phyloP scores from a whole-genome alignment of 2,113 vertebrate genomes.

The Pyxicephalus adspersus region DNA sequence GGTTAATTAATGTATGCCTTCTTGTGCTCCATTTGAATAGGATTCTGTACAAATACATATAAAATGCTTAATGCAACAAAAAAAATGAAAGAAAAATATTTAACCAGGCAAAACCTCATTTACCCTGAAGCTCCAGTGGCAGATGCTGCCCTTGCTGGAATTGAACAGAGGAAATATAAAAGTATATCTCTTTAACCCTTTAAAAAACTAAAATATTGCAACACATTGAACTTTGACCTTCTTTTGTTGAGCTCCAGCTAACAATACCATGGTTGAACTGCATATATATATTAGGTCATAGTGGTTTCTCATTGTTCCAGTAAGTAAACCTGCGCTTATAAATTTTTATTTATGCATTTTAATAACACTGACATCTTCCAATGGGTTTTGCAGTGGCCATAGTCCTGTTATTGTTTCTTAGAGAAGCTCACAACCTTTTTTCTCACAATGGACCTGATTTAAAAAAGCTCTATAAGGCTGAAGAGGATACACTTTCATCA shows the following conservation, averaged over 20 bases:
- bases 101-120: conserved; percentile 43
- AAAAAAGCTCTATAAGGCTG: no score
- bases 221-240: background rate
- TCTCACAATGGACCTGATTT: no score
- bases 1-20: conserved; percentile 57
- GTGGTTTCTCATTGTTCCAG: no score
- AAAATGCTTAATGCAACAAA: conserved; percentile 55
- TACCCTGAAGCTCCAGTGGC: conserved; percentile 21
- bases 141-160: conserved; percentile 53
- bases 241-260: background rate
- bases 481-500: no score
- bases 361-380: no score
- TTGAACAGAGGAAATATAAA: conserved; percentile 36
- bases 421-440: no score
- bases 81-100: conserved; percentile 45
- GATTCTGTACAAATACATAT: conserved; percentile 57
- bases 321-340: no score
- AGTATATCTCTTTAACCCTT: conserved; percentile 40
- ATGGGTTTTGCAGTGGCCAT: no score
- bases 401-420: no score
- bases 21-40: conserved; percentile 55
- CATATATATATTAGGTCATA: no score
- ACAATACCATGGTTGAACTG: no score
- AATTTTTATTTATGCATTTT: no score
- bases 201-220: background rate